A percentile compares a stretch with the other conserved stretches of the same genome.
Conservation (phyloP, 2,113 vertebrate genomes). For the Pomatorhinus ruficollis region DNA sequence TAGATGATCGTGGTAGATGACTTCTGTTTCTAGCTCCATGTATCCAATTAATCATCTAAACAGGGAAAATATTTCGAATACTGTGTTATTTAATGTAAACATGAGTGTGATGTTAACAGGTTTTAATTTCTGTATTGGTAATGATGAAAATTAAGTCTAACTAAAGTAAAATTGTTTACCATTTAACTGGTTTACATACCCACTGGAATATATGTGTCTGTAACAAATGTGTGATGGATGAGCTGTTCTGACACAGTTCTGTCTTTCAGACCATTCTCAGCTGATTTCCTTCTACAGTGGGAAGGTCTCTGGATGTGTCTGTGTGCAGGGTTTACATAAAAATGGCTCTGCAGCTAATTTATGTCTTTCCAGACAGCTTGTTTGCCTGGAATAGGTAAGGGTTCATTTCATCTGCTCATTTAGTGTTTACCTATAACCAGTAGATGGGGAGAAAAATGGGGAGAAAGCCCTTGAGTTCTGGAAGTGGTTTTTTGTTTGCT, state of each 20-base stretch:
- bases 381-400: neutral
- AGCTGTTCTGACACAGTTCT: neutral
- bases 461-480: neutral
- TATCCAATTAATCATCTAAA: neutral
- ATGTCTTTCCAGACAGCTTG: neutral
- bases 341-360: neutral
- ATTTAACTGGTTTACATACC: neutral
- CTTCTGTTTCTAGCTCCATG: neutral
- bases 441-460: neutral
- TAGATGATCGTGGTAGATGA: fast-evolving
- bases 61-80: neutral
- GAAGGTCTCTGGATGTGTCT: neutral
- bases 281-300: neutral
- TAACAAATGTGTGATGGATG: neutral
- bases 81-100: neutral
- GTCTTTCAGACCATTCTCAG: neutral
- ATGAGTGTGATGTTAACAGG: neutral
- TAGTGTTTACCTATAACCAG: neutral
- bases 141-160: neutral
- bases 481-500: neutral
- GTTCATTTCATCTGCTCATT: neutral
- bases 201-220: neutral
- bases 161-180: neutral
- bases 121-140: neutral
- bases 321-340: neutral